Evolutionary conservation across 2,797 vertebrate genomes (phyloP), one percentile per base, ranked within the genome.

Genomic region (Masticophis lateralis): DNA sequence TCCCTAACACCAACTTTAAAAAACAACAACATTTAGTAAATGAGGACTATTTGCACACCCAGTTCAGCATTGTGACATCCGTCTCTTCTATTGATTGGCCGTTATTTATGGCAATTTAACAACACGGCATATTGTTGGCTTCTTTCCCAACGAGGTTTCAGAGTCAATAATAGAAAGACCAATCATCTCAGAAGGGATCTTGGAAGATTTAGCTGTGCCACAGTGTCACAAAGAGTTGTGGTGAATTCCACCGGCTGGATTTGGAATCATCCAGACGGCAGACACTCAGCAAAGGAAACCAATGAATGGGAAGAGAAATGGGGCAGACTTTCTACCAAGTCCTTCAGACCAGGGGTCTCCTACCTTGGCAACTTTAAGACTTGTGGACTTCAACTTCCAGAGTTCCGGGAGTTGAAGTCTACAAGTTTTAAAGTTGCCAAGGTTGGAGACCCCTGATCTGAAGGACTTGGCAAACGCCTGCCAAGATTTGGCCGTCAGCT

Each of bases 21-120:
- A 63, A 93, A 66, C 22, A 25, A 16, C 13, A 66, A 14, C 56
- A 88, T 63, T 63, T 89, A 91, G 90, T 92, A 94, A 1, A 83
- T 91, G 47, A 57, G 0, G 89, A 92, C 94, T 94, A 94, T 96
- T 1, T 92, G 93, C 91, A 94, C 89, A 86, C 88, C 93, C 92
- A 94, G 93, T 95, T 95, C 95, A 96, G 94, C 20, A 92, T 94
- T 57, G 27, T 7, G n/a, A 90, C 94, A 66, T 56, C 93, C 91
- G 69, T 95, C 95, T 92, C 94, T 63, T 94, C 92, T 89, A 96
- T 86, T 94, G 92, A 93, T 93, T 94, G 96, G 96, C 95, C 94
- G 95, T 95, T 12, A 95, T 95, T 97, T 94, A 95, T 87, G 88
- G 57, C 90, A 91, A 90, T 88, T 94, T 95, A 56, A 89, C 61